Percentiles rank a stretch among this genome's conserved stretches.
phyloP scores from a whole-genome alignment of 2,113 vertebrate species.

The Pterocles orientalis region DNA sequence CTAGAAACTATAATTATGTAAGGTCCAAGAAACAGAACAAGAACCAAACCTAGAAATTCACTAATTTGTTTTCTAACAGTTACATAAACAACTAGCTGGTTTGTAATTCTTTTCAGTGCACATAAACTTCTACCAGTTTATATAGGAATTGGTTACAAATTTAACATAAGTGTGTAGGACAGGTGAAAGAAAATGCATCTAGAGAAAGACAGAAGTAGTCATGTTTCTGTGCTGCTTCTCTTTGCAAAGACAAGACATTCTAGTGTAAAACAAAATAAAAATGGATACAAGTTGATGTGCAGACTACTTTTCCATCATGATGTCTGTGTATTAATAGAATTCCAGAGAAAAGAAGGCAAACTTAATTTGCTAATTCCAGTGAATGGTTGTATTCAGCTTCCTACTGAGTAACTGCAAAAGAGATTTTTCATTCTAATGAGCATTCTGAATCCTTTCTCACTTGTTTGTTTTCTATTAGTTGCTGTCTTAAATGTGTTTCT shows the following conservation, averaged over 20 bases:
- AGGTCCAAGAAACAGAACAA: neutral
- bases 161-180: neutral
- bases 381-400: conserved; percentile 33
- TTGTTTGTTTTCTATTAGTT: neutral
- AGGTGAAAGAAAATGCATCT: neutral
- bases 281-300: neutral
- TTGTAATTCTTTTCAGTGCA: neutral
- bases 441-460: neutral
- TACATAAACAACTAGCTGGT: neutral
- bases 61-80: neutral
- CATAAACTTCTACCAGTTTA: neutral
- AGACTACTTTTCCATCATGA: neutral
- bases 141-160: neutral
- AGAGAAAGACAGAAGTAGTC: neutral
- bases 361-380: conserved; percentile 18
- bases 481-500: neutral
- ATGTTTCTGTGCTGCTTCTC: neutral
- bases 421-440: conserved; percentile 23
- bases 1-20: neutral
- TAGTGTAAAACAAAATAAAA: neutral
- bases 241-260: neutral
- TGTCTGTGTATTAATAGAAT: conserved; percentile 25
- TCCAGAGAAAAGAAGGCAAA: neutral
- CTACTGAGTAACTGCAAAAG: neutral
- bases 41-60: neutral